phyloP scores from a whole-genome alignment of 2,888 invertebrate species.

The Hipparchia semele region DNA sequence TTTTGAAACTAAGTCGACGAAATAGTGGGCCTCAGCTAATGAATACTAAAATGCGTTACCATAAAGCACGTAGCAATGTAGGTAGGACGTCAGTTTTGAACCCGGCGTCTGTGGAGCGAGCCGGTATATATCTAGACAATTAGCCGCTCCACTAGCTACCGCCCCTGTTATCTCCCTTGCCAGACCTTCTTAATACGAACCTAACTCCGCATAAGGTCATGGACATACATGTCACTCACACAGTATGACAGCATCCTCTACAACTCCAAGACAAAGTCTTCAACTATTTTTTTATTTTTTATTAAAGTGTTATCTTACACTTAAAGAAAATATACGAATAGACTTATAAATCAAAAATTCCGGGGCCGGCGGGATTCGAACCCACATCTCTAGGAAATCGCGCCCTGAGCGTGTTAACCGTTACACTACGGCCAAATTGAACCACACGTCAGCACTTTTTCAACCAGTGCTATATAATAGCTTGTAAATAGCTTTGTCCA shows the following conservation, averaged over 20 bases:
- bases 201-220: conserved; percentile 50
- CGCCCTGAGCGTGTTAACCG: too few species aligned
- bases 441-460: too few species aligned
- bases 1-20: too few species aligned
- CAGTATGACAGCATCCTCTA: not conserved
- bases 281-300: not conserved
- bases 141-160: conserved; percentile 61
- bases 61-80: conserved; percentile 8
- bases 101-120: conserved; percentile 36
- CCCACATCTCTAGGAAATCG: too few species aligned
- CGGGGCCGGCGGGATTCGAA: too few species aligned
- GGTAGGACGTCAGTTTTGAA: conserved; percentile 34
- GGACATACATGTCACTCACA: conserved; percentile 12
- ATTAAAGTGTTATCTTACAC: too few species aligned
- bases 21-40: not conserved
- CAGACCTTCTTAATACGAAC: conserved; percentile 72
- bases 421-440: too few species aligned
- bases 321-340: too few species aligned
- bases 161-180: conserved; percentile 61
- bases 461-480: too few species aligned
- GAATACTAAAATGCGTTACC: not conserved
- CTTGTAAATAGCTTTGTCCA: too few species aligned
- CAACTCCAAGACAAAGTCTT: not conserved
- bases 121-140: conserved; percentile 59
- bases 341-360: too few species aligned